Base-by-base conservation (phyloP, 64 coral and sea anemone species). In the Dendronephthya gigantea region DNA sequence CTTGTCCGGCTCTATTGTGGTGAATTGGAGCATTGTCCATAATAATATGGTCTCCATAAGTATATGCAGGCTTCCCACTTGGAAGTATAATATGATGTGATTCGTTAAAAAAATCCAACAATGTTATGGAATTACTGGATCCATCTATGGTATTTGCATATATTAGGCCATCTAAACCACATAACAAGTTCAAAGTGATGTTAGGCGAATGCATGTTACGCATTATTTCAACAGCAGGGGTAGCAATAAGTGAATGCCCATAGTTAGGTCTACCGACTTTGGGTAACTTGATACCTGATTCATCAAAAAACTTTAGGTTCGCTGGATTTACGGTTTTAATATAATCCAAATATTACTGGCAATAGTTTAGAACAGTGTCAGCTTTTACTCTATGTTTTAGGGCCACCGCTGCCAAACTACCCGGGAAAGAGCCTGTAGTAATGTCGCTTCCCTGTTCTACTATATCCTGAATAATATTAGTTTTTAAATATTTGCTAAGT, bases 141-240 rank as follows among this genome's bases (percentile, higher is more conserved):
- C 89, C 89, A 16, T 40, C 47, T 34, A 85, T 36, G 38, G 89
- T 90, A 40, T 90, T 90, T 72, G 89, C 84, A 39, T 83, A 90
- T 31, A 90, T 70, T 58, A 86, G 72, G 40, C 89, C 89, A 59
- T 90, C 51, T 4, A 90, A 39, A 40, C 84, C 89, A 86, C 84
- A 90, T 47, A 90, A 39, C 35, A 86, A 23, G 81, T 65, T 90
- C 48, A 86, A 83, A 59, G 89, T 90, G 19, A 68, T 30, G 47
- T 83, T 90, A 41, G 84, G 83, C 9, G 41, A 83, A 31, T 58
- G 82, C 25, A 25, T 28, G 13, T 82, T 31, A 10, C 40, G 68
- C 40, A 32, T 32, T 30, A 90, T 86, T 82, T 86, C 84, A n/a
- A 68, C 38, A 19, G 84, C 89, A 38, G 59, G 47, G 58, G 65